These are phyloP conservation scores for Ectemnius lituratus DNA, from an alignment of 2,888 invertebrate genomes.

Conservation along the genomic window DNA sequence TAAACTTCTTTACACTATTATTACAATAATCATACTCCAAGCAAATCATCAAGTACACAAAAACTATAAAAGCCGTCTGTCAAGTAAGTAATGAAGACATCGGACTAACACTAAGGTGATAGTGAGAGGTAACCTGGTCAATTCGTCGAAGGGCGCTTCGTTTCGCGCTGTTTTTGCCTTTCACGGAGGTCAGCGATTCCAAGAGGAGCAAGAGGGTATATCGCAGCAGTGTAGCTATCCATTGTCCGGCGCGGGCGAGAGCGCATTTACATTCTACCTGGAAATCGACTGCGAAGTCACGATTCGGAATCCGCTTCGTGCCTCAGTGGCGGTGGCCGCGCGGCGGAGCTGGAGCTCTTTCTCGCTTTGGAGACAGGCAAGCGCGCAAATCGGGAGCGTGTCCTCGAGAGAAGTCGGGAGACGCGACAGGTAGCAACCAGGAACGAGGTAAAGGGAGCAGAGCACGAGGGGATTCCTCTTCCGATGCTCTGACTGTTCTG, in stretches of 20 bases:
- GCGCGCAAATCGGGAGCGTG: slow-evolving; percentile 31
- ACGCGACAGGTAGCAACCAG: slow-evolving; percentile 35
- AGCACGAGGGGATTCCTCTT: slow-evolving; percentile 5
- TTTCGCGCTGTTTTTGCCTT: slow-evolving; percentile 50
- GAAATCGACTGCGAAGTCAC: slow-evolving; percentile 57
- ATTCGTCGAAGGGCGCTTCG: slow-evolving; percentile 29
- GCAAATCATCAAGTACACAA: no score
- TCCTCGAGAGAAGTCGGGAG: slow-evolving; percentile 12
- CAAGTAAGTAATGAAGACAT: slow-evolving; percentile 44
- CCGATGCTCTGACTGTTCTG: slow-evolving; percentile 45
- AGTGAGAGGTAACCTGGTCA: slow-evolving; percentile 44
- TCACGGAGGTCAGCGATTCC: slow-evolving; percentile 49
- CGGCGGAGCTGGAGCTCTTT: slow-evolving; percentile 36
- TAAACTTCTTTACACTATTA: no score
- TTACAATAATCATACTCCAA: no score
- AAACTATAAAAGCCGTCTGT: no score
- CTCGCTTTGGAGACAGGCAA: slow-evolving; percentile 14
- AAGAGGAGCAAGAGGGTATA: slow-evolving; percentile 15
- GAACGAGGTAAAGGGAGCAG: slow-evolving; percentile 7
- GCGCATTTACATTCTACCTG: slow-evolving; percentile 55
- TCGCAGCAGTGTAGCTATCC: slow-evolving; percentile 42
- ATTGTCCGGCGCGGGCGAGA: slow-evolving; percentile 49
- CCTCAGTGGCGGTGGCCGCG: slow-evolving; percentile 30
- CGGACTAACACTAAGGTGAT: slow-evolving; percentile 23
- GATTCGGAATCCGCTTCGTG: slow-evolving; percentile 39